A percentile compares a stretch with the other conserved stretches of the same genome.
phyloP scores from a whole-genome alignment of 2,888 invertebrate genomes.

The Dicyrtomina minuta region DNA sequence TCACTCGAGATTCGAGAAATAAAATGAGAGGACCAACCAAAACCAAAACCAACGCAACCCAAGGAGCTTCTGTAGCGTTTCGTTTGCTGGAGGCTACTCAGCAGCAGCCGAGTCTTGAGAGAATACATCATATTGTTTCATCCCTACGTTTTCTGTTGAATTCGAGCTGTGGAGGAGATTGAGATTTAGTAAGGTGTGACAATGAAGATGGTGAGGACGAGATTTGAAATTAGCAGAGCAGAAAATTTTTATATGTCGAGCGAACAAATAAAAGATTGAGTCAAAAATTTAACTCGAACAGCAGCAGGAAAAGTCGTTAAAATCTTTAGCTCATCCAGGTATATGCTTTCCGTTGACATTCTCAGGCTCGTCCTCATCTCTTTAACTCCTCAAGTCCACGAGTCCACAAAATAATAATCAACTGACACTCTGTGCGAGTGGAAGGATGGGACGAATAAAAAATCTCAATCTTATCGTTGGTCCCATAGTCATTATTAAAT shows the following conservation, averaged over 20 bases:
- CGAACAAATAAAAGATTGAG: background rate
- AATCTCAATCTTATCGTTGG: no score
- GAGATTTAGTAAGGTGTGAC: conserved; percentile 31
- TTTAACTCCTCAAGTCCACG: no score
- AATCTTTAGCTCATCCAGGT: background rate
- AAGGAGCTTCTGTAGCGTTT: background rate
- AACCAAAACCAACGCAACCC: background rate
- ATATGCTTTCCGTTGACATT: no score
- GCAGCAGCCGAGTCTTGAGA: background rate
- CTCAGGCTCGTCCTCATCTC: no score
- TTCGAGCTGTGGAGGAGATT: conserved; percentile 9
- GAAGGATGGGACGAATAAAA: no score
- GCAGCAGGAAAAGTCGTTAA: background rate
- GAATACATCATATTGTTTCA: background rate
- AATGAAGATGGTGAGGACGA: conserved; percentile 14
- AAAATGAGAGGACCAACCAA: background rate
- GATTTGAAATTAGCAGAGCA: conserved; percentile 31
- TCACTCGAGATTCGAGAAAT: background rate
- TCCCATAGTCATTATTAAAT: no score
- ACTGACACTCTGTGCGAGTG: no score
- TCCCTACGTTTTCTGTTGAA: background rate
- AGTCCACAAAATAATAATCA: no score
- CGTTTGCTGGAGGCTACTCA: conserved; percentile 13
- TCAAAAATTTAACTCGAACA: background rate
- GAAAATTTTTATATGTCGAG: conserved; percentile 19